Evolutionary conservation across 2,113 vertebrate species (phyloP).

Genomic region (Salvelinus sp.): DNA sequence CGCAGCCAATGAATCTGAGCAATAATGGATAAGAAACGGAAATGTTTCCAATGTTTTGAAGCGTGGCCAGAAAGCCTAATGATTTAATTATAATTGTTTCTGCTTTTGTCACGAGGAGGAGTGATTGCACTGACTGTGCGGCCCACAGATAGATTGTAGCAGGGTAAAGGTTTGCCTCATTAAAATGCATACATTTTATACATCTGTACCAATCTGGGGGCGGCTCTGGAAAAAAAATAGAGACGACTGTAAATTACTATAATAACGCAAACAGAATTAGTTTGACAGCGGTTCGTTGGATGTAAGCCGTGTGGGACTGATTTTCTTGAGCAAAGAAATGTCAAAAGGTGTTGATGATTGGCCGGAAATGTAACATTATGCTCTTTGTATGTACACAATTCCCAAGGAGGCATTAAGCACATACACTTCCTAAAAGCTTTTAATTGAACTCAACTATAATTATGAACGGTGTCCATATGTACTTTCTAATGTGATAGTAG

Average conservation of each 20-base stretch:
- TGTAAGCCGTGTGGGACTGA: conserved; percentile 27
- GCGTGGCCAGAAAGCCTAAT: background rate
- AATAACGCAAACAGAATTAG: conserved; percentile 16
- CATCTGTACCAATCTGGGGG: conserved; percentile 13
- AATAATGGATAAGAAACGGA: background rate
- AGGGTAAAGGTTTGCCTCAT: conserved; percentile 57
- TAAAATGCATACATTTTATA: conserved; percentile 52
- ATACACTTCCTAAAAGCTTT: background rate
- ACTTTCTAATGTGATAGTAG: background rate
- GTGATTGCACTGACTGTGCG: conserved; percentile 32
- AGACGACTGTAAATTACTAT: conserved; percentile 9
- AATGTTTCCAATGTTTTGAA: conserved; percentile 12
- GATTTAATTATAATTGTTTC: background rate
- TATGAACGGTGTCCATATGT: background rate
- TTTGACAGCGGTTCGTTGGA: conserved; percentile 14
- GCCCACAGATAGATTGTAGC: conserved; percentile 38
- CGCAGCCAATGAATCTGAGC: conserved; percentile 25
- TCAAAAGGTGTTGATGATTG: background rate
- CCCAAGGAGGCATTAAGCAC: background rate
- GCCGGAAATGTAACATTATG: background rate
- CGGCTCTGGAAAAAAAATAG: conserved; percentile 9
- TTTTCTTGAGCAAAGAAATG: conserved; percentile 2
- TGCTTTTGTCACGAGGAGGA: conserved; percentile 17
- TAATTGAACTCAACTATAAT: background rate
- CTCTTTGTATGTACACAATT: background rate